A percentile compares a stretch with the other conserved stretches of the same genome.
Conservation (phyloP, 2,797 vertebrate species). For the Girardinus metallicus region DNA sequence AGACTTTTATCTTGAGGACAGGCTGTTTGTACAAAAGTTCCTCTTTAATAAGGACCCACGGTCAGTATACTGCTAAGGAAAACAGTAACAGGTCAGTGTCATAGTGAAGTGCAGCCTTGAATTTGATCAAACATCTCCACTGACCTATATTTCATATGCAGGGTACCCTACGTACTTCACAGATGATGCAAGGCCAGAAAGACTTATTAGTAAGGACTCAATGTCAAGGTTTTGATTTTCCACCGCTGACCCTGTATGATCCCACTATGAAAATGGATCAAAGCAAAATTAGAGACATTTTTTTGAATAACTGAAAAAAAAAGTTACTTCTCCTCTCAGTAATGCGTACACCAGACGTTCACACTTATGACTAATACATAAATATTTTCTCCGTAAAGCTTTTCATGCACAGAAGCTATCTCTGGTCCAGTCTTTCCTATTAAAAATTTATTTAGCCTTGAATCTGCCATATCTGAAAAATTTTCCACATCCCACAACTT, state of each 20-base stretch:
- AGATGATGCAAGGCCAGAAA: conserved; percentile 48
- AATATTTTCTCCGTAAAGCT: not conserved
- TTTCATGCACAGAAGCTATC: not conserved
- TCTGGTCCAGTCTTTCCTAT: too few species aligned
- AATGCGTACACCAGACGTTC: not conserved
- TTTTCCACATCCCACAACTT: conserved; percentile 3
- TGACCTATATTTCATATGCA: conserved; percentile 61
- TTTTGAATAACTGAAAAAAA: not conserved
- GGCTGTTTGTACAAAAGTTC: conserved; percentile 40
- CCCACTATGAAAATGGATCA: not conserved
- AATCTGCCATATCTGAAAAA: not conserved
- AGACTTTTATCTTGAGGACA: conserved; percentile 14
- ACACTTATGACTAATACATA: not conserved
- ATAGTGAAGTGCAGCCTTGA: conserved; percentile 44
- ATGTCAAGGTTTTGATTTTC: conserved; percentile 36
- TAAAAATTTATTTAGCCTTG: not conserved
- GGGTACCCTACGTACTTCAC: conserved; percentile 48
- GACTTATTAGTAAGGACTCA: conserved; percentile 50
- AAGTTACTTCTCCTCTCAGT: not conserved
- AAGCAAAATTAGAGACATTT: conserved; percentile 9
- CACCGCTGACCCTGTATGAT: conserved; percentile 38
- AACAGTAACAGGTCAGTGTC: conserved; percentile 46
- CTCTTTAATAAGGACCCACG: conserved; percentile 25
- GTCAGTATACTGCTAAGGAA: conserved; percentile 40
- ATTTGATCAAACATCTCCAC: conserved; percentile 56